Evolutionary conservation across 2,888 invertebrate species (phyloP).

Genomic region (Diaprepes abbreviatus): DNA sequence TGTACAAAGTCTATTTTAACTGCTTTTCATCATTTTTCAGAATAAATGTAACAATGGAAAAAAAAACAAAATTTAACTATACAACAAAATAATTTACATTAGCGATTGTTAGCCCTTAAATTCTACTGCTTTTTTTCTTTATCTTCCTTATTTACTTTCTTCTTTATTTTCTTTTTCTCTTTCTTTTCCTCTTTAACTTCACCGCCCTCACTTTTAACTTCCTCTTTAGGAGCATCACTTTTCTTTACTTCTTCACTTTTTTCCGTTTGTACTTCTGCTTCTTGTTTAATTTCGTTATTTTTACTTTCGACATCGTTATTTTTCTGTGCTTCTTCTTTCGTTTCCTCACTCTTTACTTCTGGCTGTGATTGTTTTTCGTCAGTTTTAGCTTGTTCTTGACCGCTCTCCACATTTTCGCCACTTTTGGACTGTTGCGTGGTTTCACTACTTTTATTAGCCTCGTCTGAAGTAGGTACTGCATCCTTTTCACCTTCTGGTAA

Average conservation of each 20-base stretch:
- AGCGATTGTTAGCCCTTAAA: not conserved
- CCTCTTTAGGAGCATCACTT: too few species aligned
- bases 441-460: constrained; percentile 5
- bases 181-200: constrained; percentile 50
- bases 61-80: constrained; percentile 7
- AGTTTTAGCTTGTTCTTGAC: constrained; percentile 31
- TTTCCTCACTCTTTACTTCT: constrained; percentile 14
- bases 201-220: constrained; percentile 23
- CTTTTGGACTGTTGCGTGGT: constrained; percentile 25
- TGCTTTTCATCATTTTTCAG: not conserved
- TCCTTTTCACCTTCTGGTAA: not conserved
- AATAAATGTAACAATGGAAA: not conserved
- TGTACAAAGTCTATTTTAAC: not conserved
- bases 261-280: not conserved
- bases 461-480: not conserved
- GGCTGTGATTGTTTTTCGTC: constrained; percentile 27
- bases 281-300: not conserved
- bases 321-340: not conserved
- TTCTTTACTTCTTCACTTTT: constrained; percentile 9
- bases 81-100: constrained; percentile 22
- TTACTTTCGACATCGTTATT: not conserved
- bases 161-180: constrained; percentile 50
- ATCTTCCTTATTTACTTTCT: constrained; percentile 51
- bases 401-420: constrained; percentile 25
- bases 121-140: constrained; percentile 49